Percentiles rank a stretch among this genome's conserved stretches.
Conservation (phyloP, 1,140 invertebrate genomes). For the Cherax destructor region DNA sequence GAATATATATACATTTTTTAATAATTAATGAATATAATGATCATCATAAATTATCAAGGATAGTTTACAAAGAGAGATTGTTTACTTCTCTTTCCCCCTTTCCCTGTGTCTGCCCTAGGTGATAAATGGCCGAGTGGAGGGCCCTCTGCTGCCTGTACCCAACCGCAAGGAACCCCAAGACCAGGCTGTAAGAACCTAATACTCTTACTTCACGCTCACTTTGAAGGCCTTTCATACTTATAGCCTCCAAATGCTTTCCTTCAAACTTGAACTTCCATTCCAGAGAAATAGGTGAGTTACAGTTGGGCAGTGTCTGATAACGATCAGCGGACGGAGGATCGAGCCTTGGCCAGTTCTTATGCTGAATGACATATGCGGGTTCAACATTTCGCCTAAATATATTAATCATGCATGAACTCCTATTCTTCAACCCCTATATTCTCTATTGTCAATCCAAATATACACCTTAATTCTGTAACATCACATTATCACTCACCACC, state of each 20-base stretch:
- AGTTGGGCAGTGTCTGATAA: no score
- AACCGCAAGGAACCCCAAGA: constrained; percentile 30
- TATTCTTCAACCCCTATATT: no score
- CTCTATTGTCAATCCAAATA: no score
- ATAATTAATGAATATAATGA: background rate
- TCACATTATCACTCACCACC: no score
- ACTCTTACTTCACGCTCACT: background rate
- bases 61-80: background rate
- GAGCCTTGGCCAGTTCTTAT: no score
- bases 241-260: background rate
- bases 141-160: constrained; percentile 53
- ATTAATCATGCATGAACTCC: no score
- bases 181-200: constrained; percentile 49
- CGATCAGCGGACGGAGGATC: no score
- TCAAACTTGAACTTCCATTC: background rate
- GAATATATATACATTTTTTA: background rate
- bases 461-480: no score
- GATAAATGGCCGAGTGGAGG: constrained; percentile 49
- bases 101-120: constrained; percentile 37
- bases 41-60: background rate
- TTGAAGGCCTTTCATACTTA: background rate
- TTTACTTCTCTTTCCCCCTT: background rate
- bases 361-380: no score
- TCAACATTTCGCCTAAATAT: no score
- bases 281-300: no score